Conservation (phyloP, 2,888 invertebrate genomes). For the Eumacrocentrus americanus region DNA sequence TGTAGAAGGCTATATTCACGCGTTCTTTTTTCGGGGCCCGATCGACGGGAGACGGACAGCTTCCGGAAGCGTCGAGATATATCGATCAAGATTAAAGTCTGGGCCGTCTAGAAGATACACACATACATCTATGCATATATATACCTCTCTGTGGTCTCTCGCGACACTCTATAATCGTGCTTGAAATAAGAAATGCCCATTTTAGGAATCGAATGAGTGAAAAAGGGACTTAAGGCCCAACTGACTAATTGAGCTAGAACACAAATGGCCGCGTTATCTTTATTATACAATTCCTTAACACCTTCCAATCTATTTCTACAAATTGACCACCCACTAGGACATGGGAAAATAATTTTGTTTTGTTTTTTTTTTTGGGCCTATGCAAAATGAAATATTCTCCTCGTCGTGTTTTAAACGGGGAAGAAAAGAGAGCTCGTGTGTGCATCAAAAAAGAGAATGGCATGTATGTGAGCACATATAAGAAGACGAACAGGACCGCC, state of each 20-base stretch:
- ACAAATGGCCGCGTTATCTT: conserved; percentile 36
- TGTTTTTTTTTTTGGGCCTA: too few relatives aligned
- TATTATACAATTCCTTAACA: conserved; percentile 17
- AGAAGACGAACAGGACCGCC: too few relatives aligned
- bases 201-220: conserved; percentile 19
- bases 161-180: conserved; percentile 22
- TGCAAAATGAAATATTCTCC: too few relatives aligned
- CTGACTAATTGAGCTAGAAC: conserved; percentile 53
- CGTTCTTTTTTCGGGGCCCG: conserved; percentile 13
- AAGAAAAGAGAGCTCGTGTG: too few relatives aligned
- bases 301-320: conserved; percentile 15
- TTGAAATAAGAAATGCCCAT: conserved; percentile 44
- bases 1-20: conserved; percentile 10
- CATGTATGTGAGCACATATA: too few relatives aligned
- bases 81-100: conserved; percentile 47
- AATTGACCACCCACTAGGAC: conserved; percentile 17
- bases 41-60: conserved; percentile 51
- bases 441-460: too few relatives aligned
- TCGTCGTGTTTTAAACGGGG: too few relatives aligned
- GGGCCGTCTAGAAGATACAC: conserved; percentile 5
- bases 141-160: conserved; percentile 30
- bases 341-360: too few relatives aligned
- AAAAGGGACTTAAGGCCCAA: conserved; percentile 27
- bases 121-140: neutral
- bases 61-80: conserved; percentile 59